Base-by-base conservation (phyloP, 2,888 invertebrate species). In the Crocallis elinguaria region DNA sequence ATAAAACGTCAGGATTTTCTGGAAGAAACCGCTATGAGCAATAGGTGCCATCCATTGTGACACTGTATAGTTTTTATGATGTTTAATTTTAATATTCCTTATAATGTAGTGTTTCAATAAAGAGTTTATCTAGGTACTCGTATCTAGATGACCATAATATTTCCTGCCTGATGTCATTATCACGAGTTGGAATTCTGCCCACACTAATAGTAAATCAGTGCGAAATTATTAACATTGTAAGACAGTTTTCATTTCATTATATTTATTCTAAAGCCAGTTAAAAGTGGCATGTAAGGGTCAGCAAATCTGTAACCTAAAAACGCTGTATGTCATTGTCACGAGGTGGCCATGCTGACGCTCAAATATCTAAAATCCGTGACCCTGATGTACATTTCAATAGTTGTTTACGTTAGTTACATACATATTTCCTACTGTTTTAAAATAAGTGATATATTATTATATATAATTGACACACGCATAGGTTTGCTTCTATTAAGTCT, bases 271-370 rank as follows among this genome's bases (percentile, higher is more conserved):
- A 1, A 11, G 3, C 29, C 1, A 12, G 1, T 16, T 37, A 38
- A 21, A 32, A 49, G 16, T 38, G 17, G 13, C 11, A 16, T 9
- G 14, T 13, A 9, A 21, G 11, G 7, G 41, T 45, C 49, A 42
- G 55, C 45, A 32, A 27, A 36, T 30, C 49, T 27, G 45, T 50
- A 45, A 49, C 45, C 55, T 36, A 49, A 45, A 54, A 54, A 45
- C 17, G 37, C 50, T 19, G 55, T 49, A 32, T 45, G 49, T 50
- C 54, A 55, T 45, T 54, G 54, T 30, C 55, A 36, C 9, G 12
- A 36, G 27, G 41, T 17, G 36, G 11, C 39, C 27, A n/a, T 45
- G 46, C 23, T 35, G 27, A 41, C 14, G 36, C 11, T 45, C 12
- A 49, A 39, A 35, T 27, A 41, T 41, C 23, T 21, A 42, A 35